Percentiles rank a stretch among this genome's conserved stretches.
Evolutionary conservation across 2,797 vertebrate genomes (phyloP).

Genomic region (Florisuga fusca): DNA sequence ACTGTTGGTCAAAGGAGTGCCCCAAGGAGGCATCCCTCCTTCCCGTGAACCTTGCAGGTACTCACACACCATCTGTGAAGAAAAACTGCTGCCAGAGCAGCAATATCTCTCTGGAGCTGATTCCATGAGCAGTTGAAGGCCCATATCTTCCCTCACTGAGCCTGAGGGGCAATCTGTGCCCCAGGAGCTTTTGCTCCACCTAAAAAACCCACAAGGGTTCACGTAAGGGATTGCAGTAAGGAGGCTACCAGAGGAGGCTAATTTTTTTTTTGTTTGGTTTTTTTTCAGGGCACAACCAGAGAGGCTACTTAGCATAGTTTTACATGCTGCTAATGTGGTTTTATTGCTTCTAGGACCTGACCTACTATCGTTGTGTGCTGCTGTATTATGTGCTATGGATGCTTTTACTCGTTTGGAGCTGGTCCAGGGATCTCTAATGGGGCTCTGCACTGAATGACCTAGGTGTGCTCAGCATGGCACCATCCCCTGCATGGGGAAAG

Average conservation of each 20-base stretch:
- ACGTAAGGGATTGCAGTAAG: background rate
- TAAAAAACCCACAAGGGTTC: background rate
- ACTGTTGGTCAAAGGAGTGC: background rate
- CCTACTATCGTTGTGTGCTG: slow-evolving; percentile 1
- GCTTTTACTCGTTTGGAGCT: slow-evolving; percentile 53
- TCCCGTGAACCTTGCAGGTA: background rate
- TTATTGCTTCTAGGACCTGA: slow-evolving; percentile 62
- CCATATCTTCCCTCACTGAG: background rate
- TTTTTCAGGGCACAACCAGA: background rate
- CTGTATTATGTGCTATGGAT: background rate
- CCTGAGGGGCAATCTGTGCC: background rate
- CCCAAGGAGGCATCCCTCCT: background rate
- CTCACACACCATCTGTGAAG: background rate
- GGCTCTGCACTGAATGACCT: background rate
- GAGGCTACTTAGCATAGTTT: slow-evolving; percentile 54
- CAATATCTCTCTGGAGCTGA: background rate
- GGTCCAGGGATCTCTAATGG: slow-evolving; percentile 26
- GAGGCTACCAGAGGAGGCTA: background rate
- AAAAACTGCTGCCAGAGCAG: background rate
- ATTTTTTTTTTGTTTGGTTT: background rate
- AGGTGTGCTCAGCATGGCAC: slow-evolving; percentile 24
- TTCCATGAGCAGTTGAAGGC: background rate
- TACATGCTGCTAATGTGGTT: slow-evolving; percentile 50
- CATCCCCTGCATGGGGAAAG: background rate
- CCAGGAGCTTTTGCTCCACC: background rate